Percentiles rank a stretch among this genome's conserved stretches.
Conservation (phyloP, 2,797 vertebrate genomes). For the Pantherophis alleghaniensis region DNA sequence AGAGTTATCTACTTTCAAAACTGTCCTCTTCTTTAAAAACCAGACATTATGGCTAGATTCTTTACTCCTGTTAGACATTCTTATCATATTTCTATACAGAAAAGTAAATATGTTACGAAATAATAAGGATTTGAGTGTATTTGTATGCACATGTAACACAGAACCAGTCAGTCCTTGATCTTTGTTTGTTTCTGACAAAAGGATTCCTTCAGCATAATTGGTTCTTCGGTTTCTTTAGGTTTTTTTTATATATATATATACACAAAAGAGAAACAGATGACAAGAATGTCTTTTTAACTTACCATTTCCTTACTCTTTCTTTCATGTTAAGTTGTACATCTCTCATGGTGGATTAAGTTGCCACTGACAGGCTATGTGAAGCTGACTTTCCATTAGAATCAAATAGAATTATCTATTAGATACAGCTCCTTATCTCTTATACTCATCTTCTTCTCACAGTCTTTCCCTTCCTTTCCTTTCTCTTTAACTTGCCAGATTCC, state of each 20-base stretch:
- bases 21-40: neutral
- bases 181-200: slow-evolving; percentile 16
- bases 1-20: neutral
- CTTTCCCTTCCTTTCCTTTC: slow-evolving; percentile 49
- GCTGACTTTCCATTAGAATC: slow-evolving; percentile 58
- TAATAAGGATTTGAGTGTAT: neutral
- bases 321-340: neutral
- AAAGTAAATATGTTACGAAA: neutral
- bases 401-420: slow-evolving; percentile 57
- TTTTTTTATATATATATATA: neutral
- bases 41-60: neutral
- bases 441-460: slow-evolving; percentile 29
- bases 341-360: slow-evolving; percentile 51
- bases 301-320: slow-evolving; percentile 26
- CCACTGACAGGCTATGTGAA: slow-evolving; percentile 45
- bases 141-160: neutral
- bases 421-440: slow-evolving; percentile 48
- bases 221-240: slow-evolving; percentile 8
- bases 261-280: neutral
- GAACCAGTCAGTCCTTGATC: neutral
- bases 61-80: neutral
- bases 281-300: neutral
- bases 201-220: slow-evolving; percentile 22
- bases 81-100: neutral
- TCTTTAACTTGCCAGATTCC: slow-evolving; percentile 39